These are phyloP conservation scores for Thaumatotibia leucotreta DNA, from an alignment of 1,140 invertebrate genomes.

Conservation along the genomic window DNA sequence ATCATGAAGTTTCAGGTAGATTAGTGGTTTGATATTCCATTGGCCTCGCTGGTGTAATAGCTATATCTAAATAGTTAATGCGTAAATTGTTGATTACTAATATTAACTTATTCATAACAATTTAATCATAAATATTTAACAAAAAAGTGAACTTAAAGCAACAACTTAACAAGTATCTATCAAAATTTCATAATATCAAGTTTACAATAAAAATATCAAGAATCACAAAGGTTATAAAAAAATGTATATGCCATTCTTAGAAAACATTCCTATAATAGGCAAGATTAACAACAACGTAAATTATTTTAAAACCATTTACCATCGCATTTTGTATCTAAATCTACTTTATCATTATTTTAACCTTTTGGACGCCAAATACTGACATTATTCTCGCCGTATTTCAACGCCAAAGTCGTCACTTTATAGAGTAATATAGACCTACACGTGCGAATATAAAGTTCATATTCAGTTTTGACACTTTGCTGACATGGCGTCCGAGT, in stretches of 20 bases:
- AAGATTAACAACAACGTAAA: not conserved
- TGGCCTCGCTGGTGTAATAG: slow-evolving; percentile 18
- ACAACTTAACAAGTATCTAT: not conserved
- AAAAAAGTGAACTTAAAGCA: not conserved
- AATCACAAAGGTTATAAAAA: no score
- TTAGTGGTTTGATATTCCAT: slow-evolving; percentile 31
- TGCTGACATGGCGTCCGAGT: no score
- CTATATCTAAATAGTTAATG: not conserved
- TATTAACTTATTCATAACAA: not conserved
- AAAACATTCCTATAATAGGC: no score
- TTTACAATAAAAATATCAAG: not conserved
- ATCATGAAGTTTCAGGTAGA: slow-evolving; percentile 29
- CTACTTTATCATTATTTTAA: not conserved
- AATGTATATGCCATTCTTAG: no score
- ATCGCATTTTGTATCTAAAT: not conserved
- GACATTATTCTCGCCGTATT: no score
- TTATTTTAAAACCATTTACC: slow-evolving; percentile 9
- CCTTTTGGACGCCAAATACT: no score
- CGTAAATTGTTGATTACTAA: not conserved
- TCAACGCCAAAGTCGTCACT: no score
- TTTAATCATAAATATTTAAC: not conserved
- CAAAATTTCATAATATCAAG: not conserved
- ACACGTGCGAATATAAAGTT: no score
- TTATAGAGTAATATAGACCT: no score
- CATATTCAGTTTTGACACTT: no score